Evolutionary conservation across 2,888 invertebrate species (phyloP), one percentile per base, ranked within the genome.

Genomic region (Drosophila mayaguana): DNA sequence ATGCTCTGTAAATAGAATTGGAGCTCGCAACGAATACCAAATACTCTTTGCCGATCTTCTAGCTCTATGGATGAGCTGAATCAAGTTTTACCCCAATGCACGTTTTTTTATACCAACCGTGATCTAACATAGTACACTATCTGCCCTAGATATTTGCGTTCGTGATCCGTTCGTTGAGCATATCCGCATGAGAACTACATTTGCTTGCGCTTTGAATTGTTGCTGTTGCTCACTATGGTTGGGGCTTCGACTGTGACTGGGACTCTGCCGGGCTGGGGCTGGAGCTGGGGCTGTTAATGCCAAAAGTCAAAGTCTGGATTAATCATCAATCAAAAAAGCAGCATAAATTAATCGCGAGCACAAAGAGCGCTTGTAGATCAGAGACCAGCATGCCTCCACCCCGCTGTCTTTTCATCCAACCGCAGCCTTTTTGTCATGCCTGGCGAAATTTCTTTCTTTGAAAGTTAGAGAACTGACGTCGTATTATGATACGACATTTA

Each of bases 281-380:
- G 32, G 18, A 4, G 32, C 20, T 34, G 22, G 40, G 48, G 32
- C 57, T 78, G 74, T 78, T 79, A 78, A 81, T 89, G 89, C 61
- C 88, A 89, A 81, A 87, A 84, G 89, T 87, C 85, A 86, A 86
- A 82, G 85, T 87, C 82, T 84, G 80, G 84, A 87, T 89, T 89
- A 89, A 87, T 89, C 89, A 89, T 85, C 85, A 85, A 89, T 87
- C 80, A 85, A 89, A 84, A 72, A 60, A 63, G 50, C 59, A 73
- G 80, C 83, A 86, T 86, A 79, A 88, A 88, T 81, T 84, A 88
- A 87, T 79, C 72, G 89, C 68, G 46, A 73, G 70, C 61, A 65
- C 55, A 64, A 60, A 40, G 56, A 70, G 57, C 40, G 20, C 50
- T 50, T 50, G 54, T 59, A 36, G 38, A 62, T 46, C 38, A 25